phyloP scores from a whole-genome alignment of 2,113 vertebrate species.

The Ptilorrhoa leucosticta region DNA sequence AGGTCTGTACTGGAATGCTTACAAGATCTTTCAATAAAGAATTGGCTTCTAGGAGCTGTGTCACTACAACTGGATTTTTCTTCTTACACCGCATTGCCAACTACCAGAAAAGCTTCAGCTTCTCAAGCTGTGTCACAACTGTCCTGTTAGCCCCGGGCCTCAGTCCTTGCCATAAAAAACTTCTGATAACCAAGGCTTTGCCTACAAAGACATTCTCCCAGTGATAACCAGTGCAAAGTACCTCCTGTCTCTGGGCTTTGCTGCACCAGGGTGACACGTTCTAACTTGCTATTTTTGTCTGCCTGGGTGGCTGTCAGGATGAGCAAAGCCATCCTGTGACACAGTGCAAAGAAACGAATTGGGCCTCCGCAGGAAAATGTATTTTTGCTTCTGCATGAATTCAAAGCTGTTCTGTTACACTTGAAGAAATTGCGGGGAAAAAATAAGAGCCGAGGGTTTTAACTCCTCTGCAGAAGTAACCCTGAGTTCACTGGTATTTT shows the following conservation, averaged over 20 bases:
- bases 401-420: background rate
- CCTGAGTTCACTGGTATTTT: background rate
- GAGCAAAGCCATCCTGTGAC: background rate
- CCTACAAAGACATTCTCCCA: background rate
- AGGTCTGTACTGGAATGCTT: background rate
- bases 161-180: background rate
- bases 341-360: background rate
- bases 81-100: fast-evolving
- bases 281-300: background rate
- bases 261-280: background rate
- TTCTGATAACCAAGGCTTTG: background rate
- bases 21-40: constrained; percentile 66
- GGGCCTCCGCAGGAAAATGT: fast-evolving
- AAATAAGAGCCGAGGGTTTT: background rate
- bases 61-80: background rate
- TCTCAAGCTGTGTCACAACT: background rate
- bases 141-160: background rate
- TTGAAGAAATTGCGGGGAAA: background rate
- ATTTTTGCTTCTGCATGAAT: background rate
- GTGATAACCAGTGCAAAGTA: background rate
- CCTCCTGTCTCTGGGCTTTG: background rate
- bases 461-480: background rate
- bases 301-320: background rate
- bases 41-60: background rate
- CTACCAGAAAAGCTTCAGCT: background rate